Evolutionary conservation across 2,797 vertebrate genomes (phyloP).

Genomic region (Eidolon dupreanum): DNA sequence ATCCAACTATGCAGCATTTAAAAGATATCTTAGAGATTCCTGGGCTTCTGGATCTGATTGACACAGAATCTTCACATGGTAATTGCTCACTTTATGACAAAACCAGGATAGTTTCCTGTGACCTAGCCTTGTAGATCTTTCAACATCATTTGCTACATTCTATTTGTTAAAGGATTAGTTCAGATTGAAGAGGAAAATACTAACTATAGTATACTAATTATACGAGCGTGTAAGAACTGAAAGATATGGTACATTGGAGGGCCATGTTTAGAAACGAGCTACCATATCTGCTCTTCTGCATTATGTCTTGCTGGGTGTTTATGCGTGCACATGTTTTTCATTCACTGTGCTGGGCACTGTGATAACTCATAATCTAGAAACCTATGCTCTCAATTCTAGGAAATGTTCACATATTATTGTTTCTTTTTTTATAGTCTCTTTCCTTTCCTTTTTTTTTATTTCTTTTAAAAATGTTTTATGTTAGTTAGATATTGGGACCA

Average conservation of each 20-base stretch:
- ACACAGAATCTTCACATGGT: not conserved
- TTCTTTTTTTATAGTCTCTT: not conserved
- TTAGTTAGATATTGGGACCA: not conserved
- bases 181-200: too few relatives aligned
- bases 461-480: not conserved
- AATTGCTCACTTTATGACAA: not conserved
- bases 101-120: not conserved
- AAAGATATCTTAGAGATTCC: not conserved
- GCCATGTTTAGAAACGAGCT: not conserved
- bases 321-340: accelerated
- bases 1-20: not conserved
- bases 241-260: not conserved
- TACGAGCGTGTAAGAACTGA: too few relatives aligned
- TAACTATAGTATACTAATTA: not conserved
- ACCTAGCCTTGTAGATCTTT: not conserved
- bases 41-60: not conserved
- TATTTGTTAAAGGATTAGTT: not conserved
- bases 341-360: not conserved
- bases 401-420: not conserved
- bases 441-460: not conserved
- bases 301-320: not conserved
- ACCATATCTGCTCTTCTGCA: not conserved
- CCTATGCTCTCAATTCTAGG: not conserved
- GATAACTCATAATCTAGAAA: not conserved
- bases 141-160: not conserved